Percentiles rank a stretch among this genome's conserved stretches.
Conservation (phyloP, 2,888 invertebrate genomes). For the Balanococcus diminutus region DNA sequence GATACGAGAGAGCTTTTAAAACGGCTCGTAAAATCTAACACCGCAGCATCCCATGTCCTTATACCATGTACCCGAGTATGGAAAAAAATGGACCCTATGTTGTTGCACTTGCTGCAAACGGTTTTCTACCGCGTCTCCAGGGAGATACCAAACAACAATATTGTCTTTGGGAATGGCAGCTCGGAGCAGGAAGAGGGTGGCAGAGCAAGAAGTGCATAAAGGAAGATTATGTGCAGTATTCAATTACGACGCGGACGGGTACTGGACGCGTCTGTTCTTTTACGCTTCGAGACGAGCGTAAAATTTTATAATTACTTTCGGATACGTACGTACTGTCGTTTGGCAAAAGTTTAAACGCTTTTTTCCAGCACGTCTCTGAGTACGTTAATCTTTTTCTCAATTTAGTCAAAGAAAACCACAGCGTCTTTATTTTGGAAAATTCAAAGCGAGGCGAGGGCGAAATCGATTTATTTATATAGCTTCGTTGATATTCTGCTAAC, state of each 20-base stretch:
- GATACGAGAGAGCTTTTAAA: constrained; percentile 34
- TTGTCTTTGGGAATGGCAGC: neutral
- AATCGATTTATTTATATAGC: constrained; percentile 16
- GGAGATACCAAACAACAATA: constrained; percentile 29
- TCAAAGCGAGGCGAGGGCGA: neutral
- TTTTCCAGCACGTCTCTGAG: neutral
- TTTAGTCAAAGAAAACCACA: neutral
- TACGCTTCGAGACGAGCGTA: neutral
- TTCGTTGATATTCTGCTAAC: constrained; percentile 1
- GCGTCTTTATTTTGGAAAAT: constrained; percentile 28
- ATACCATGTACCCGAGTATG: neutral
- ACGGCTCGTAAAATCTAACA: constrained; percentile 6
- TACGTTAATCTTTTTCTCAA: neutral
- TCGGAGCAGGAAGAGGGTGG: neutral
- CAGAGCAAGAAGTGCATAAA: neutral
- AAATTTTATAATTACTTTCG: constrained; percentile 29
- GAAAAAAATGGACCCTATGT: neutral
- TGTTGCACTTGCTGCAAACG: neutral
- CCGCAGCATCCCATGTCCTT: neutral
- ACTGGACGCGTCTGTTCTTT: neutral
- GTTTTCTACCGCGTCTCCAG: neutral
- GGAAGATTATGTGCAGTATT: neutral
- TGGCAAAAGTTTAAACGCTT: neutral
- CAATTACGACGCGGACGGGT: neutral
- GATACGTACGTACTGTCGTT: neutral